Conservation (phyloP, 2,113 vertebrate species). For the Poeciliopsis turrubarensis region DNA sequence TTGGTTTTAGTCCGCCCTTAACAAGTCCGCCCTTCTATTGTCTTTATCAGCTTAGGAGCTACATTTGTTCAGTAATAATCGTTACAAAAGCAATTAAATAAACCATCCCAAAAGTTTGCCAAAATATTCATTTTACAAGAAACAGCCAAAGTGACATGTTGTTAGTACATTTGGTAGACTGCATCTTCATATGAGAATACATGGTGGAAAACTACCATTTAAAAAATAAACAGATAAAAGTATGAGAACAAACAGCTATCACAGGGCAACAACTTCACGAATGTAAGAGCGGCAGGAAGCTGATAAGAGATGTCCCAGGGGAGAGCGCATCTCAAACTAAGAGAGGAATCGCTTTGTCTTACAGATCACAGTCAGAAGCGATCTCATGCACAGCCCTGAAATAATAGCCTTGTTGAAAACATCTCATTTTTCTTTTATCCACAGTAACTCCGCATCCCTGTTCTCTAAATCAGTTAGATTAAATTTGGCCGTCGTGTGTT, state of each 20-base stretch:
- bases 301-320: constrained; percentile 38
- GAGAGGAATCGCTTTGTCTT: constrained; percentile 42
- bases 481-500: not conserved
- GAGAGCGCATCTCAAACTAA: constrained; percentile 42
- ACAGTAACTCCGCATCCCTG: constrained; percentile 1
- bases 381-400: constrained; percentile 47
- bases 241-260: constrained; percentile 2
- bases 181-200: not conserved
- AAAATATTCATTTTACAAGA: not conserved
- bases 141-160: not conserved
- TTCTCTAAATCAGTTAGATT: not conserved
- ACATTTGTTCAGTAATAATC: not conserved
- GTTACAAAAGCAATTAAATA: not conserved
- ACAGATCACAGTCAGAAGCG: constrained; percentile 52
- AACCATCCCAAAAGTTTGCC: not conserved
- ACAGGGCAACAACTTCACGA: constrained; percentile 24
- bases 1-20: too few species aligned
- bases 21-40: not conserved
- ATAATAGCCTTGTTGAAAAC: constrained; percentile 47
- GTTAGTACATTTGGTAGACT: not conserved
- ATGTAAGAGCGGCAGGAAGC: constrained; percentile 24
- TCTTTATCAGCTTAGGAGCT: not conserved
- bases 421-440: constrained; percentile 43
- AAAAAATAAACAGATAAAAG: constrained; percentile 1
- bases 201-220: not conserved